A percentile compares a stretch with the other conserved stretches of the same genome.
Conservation (phyloP, 2,113 vertebrate species). For the Oreochromis spilurus region DNA sequence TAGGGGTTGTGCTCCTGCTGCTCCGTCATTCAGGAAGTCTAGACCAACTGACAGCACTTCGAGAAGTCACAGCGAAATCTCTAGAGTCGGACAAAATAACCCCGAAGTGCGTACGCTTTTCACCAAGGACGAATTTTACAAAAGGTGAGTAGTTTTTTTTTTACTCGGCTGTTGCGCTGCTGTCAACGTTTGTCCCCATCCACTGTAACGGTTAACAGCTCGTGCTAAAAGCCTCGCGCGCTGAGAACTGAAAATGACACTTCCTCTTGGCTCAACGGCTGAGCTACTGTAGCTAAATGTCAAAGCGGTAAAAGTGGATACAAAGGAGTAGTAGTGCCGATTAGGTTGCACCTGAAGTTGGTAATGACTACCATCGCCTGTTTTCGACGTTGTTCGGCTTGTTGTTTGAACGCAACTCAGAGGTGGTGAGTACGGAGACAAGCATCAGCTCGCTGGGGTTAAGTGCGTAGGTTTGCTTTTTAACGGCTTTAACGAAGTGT, state of each 20-base stretch:
- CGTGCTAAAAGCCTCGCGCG: constrained; percentile 6
- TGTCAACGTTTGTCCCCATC: not conserved
- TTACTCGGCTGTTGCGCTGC: not conserved
- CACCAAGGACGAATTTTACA: not conserved
- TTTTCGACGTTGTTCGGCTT: constrained; percentile 19
- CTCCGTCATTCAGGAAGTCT: constrained; percentile 69
- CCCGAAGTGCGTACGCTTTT: not conserved
- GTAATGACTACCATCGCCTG: not conserved
- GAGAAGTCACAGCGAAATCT: constrained; percentile 40
- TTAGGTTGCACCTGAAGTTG: constrained; percentile 9
- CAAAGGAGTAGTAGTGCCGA: accelerated
- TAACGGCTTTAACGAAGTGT: not conserved
- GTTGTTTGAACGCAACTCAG: constrained; percentile 4
- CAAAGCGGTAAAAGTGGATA: constrained; percentile 2
- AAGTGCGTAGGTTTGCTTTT: constrained; percentile 52
- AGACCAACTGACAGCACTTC: constrained; percentile 54
- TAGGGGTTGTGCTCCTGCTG: constrained; percentile 39
- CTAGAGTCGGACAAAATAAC: constrained; percentile 15
- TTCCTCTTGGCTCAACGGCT: constrained; percentile 41
- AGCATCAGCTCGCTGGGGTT: constrained; percentile 2
- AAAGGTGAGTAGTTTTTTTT: constrained; percentile 30
- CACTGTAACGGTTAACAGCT: not conserved
- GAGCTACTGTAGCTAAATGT: not conserved
- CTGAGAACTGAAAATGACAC: constrained; percentile 27
- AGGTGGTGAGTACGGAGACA: not conserved